These are phyloP conservation scores for Lysiphlebus fabarum DNA, from an alignment of 1,140 invertebrate species.

Conservation along the genomic window DNA sequence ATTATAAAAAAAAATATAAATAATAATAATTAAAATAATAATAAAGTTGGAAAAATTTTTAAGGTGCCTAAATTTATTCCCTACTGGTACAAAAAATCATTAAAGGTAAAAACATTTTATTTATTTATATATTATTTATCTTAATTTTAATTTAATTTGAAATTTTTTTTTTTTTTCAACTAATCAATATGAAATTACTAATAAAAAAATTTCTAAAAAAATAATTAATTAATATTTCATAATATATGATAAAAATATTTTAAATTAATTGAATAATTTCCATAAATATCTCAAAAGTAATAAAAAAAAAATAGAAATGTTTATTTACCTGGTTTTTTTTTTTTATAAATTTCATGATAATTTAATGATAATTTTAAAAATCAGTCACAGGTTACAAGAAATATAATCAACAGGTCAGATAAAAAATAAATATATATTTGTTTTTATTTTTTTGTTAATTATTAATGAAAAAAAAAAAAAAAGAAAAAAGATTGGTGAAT, in stretches of 20 bases:
- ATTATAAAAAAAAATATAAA: too few relatives aligned
- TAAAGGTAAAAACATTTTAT: constrained; percentile 7
- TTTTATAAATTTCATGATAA: too few relatives aligned
- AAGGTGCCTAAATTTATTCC: constrained; percentile 4
- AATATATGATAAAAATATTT: background rate
- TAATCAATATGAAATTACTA: background rate
- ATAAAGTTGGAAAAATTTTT: too few relatives aligned
- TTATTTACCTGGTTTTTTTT: too few relatives aligned
- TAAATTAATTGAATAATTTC: too few relatives aligned
- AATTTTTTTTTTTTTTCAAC: background rate
- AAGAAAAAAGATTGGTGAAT: background rate
- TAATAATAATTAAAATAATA: background rate
- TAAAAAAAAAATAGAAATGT: too few relatives aligned
- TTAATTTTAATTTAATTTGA: background rate
- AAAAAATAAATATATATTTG: background rate
- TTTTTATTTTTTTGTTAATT: background rate
- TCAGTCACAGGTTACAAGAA: background rate
- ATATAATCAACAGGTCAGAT: background rate
- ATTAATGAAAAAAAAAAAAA: background rate
- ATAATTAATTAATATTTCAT: background rate
- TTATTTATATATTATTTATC: background rate
- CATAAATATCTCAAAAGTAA: too few relatives aligned
- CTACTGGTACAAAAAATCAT: constrained; percentile 11
- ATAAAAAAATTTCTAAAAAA: too few relatives aligned
- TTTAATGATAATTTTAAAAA: too few relatives aligned